A percentile compares a stretch with the other conserved stretches of the same genome.
These are phyloP conservation scores for Drosophila sucinea DNA, from an alignment of 1,140 invertebrate genomes.

Conservation along the genomic window DNA sequence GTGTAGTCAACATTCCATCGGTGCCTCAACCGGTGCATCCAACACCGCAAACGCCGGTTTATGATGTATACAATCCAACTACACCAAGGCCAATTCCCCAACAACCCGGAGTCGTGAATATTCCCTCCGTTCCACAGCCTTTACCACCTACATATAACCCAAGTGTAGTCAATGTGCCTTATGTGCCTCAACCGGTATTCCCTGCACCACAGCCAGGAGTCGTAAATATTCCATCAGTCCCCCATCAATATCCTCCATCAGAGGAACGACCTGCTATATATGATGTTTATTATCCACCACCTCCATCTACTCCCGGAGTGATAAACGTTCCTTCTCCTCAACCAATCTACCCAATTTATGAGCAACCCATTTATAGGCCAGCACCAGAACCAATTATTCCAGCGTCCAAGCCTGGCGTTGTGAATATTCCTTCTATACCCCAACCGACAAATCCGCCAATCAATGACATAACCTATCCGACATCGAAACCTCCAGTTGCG, in stretches of 20 bases:
- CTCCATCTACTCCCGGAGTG: conserved; percentile 47
- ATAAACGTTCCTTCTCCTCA: conserved; percentile 45
- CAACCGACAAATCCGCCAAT: conserved; percentile 18
- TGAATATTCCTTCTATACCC: conserved; percentile 32
- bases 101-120: conserved; percentile 23
- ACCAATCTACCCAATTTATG: conserved; percentile 25
- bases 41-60: conserved; percentile 32
- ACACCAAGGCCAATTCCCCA: conserved; percentile 18
- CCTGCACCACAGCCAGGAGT: conserved; percentile 31
- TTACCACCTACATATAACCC: conserved; percentile 18
- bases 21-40: conserved; percentile 29
- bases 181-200: conserved; percentile 13
- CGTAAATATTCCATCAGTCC: conserved; percentile 15
- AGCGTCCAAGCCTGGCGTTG: conserved; percentile 5
- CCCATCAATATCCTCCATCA: conserved; percentile 18
- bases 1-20: conserved; percentile 23
- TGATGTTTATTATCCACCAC: conserved; percentile 48
- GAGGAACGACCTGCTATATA: conserved; percentile 42
- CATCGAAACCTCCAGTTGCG: conserved; percentile 1
- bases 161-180: conserved; percentile 46
- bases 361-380: conserved; percentile 21
- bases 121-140: conserved; percentile 30
- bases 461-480: conserved; percentile 14
- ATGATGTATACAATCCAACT: conserved; percentile 38
- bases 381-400: neutral